Percentiles rank a stretch among this genome's conserved stretches.
Evolutionary conservation across 2,797 vertebrate species (phyloP).

Genomic region (Nyctalus aviator): DNA sequence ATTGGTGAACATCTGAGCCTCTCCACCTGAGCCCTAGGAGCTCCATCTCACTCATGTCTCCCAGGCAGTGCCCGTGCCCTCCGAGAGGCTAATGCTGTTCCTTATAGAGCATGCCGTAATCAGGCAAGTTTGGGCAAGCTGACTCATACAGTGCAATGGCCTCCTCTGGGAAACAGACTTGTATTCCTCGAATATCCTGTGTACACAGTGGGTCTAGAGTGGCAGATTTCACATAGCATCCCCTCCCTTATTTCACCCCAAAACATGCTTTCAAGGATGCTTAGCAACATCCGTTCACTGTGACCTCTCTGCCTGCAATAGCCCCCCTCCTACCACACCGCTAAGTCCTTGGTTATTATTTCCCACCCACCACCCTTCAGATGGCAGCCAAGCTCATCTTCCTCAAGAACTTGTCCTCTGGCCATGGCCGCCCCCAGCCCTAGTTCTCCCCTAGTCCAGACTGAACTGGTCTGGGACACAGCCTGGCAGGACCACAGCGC

Average conservation of each 20-base stretch:
- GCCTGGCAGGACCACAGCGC: accelerated
- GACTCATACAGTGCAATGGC: background rate
- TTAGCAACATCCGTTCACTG: no score
- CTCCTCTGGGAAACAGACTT: background rate
- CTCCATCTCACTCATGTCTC: background rate
- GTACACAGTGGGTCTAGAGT: background rate
- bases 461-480: background rate
- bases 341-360: background rate
- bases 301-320: background rate
- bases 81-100: background rate
- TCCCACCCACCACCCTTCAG: background rate
- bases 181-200: background rate
- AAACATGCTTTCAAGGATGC: background rate
- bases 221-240: background rate
- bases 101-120: background rate
- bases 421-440: background rate
- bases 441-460: background rate
- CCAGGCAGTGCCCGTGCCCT: background rate
- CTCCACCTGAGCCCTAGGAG: background rate
- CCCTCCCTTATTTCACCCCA: background rate
- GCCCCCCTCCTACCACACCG: background rate
- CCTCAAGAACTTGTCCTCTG: background rate
- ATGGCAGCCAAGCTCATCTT: background rate
- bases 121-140: background rate
- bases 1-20: background rate